phyloP scores from a whole-genome alignment of 2,797 vertebrate species.

The Lutra lutra region DNA sequence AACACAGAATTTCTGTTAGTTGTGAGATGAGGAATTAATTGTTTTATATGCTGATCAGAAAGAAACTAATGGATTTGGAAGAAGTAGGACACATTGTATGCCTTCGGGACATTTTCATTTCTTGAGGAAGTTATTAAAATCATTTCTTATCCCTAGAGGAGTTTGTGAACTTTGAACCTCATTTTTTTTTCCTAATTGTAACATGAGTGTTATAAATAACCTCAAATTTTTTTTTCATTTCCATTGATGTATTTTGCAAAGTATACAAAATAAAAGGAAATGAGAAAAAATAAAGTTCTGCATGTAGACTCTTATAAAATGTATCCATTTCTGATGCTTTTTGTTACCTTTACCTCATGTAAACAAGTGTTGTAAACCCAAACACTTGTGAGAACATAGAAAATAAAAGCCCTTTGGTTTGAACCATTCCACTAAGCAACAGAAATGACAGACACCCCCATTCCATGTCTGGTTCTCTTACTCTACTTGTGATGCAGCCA shows the following conservation, averaged over 20 bases:
- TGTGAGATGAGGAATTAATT: background rate
- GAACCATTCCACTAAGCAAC: background rate
- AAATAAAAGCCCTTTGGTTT: background rate
- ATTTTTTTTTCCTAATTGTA: background rate
- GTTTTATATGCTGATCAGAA: background rate
- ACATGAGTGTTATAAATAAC: background rate
- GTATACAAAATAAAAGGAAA: background rate
- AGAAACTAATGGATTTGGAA: background rate
- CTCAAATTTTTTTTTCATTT: background rate
- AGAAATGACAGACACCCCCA: accelerated
- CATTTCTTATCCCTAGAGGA: background rate
- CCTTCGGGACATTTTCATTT: background rate
- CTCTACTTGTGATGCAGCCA: background rate
- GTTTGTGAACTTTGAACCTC: background rate
- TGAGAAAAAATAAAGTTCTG: background rate
- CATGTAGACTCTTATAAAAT: background rate
- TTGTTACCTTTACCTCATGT: background rate
- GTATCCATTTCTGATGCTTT: background rate
- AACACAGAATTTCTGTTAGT: background rate
- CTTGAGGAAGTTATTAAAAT: background rate
- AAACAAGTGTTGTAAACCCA: background rate
- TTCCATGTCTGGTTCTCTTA: background rate
- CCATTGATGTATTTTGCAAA: background rate
- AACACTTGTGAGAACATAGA: background rate
- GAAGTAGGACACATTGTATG: background rate